Percentiles rank a stretch among this genome's conserved stretches.
Conservation (phyloP, 2,888 invertebrate species). For the Nomada fabriciana region DNA sequence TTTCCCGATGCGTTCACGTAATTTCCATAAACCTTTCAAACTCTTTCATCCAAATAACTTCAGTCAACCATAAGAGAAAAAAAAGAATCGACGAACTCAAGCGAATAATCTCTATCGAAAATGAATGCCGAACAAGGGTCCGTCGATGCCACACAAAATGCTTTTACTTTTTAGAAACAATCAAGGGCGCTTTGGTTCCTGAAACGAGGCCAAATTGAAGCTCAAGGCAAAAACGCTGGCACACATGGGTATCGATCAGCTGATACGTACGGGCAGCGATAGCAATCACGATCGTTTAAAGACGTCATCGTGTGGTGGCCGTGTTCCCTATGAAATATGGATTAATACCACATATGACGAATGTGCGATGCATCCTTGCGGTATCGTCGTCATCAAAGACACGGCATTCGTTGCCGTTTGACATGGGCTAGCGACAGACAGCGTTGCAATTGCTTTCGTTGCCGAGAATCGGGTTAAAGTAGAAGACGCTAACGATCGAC, state of each 20-base stretch:
- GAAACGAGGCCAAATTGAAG: slow-evolving; percentile 46
- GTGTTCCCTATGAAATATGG: slow-evolving; percentile 49
- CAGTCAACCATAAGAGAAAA: no score
- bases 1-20: no score
- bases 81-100: not conserved
- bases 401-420: slow-evolving; percentile 16
- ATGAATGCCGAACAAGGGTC: not conserved
- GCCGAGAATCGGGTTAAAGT: slow-evolving; percentile 10
- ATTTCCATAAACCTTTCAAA: no score
- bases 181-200: not conserved
- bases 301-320: slow-evolving; percentile 45
- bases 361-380: not conserved
- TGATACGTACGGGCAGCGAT: slow-evolving; percentile 41
- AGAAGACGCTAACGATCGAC: not conserved
- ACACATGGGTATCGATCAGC: slow-evolving; percentile 51
- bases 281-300: slow-evolving; percentile 57
- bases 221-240: slow-evolving; percentile 33
- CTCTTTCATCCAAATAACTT: no score
- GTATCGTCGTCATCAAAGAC: slow-evolving; percentile 40
- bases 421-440: slow-evolving; percentile 6
- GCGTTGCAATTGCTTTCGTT: slow-evolving; percentile 19
- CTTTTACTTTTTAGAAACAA: slow-evolving; percentile 18
- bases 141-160: not conserved
- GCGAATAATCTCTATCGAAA: not conserved
- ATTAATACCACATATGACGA: slow-evolving; percentile 27